Evolutionary conservation across 2,888 invertebrate genomes (phyloP).

Genomic region (Nemurella pictetii): DNA sequence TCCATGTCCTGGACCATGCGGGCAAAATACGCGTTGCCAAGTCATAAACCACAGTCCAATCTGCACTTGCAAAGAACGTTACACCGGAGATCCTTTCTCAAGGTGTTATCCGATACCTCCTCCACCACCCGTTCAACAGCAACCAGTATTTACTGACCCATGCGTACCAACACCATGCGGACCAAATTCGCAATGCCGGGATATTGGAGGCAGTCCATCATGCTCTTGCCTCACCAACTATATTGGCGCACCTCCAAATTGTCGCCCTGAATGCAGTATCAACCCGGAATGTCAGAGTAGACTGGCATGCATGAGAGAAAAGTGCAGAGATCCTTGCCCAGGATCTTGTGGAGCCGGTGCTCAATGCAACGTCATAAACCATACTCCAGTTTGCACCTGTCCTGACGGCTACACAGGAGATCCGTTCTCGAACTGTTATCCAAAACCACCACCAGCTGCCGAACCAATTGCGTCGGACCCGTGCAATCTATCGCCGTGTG

Average conservation of each 20-base stretch:
- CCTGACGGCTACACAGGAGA: slow-evolving; percentile 71
- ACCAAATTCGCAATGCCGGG: slow-evolving; percentile 53
- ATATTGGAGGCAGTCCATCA: slow-evolving; percentile 55
- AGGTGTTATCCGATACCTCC: slow-evolving; percentile 61
- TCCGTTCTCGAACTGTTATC: slow-evolving; percentile 61
- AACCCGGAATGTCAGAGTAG: slow-evolving; percentile 47
- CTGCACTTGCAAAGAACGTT: slow-evolving; percentile 69
- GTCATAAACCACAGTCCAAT: slow-evolving; percentile 79
- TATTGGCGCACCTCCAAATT: slow-evolving; percentile 45
- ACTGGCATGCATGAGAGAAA: slow-evolving; percentile 48
- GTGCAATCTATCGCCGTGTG: slow-evolving; percentile 57
- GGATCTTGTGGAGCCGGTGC: slow-evolving; percentile 47
- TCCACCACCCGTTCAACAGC: slow-evolving; percentile 48
- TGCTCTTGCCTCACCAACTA: slow-evolving; percentile 49
- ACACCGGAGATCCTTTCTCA: slow-evolving; percentile 76
- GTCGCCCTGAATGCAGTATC: slow-evolving; percentile 45
- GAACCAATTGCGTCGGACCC: slow-evolving; percentile 58
- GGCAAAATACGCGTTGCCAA: slow-evolving; percentile 65
- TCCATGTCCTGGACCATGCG: slow-evolving; percentile 51
- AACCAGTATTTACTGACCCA: slow-evolving; percentile 52
- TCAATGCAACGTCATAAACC: slow-evolving; percentile 47
- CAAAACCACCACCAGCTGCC: slow-evolving; percentile 47
- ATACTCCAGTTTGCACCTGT: slow-evolving; percentile 67
- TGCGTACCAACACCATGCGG: slow-evolving; percentile 69
- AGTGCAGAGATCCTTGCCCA: slow-evolving; percentile 48